Conservation (phyloP, 2,113 vertebrate species). For the Psophia crepitans region DNA sequence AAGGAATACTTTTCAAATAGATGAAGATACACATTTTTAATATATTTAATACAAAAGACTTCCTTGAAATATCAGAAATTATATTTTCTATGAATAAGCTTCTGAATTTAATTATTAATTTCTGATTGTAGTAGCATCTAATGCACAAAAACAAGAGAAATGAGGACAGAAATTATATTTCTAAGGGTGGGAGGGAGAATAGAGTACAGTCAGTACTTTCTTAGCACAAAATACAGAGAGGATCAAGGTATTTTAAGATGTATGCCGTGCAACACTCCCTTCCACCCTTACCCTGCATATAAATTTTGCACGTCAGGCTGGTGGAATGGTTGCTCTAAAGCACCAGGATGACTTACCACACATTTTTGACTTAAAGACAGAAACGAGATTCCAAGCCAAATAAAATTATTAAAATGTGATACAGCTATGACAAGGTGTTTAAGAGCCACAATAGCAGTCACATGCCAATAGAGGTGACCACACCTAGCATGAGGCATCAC, state of each 20-base stretch:
- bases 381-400: neutral
- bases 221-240: neutral
- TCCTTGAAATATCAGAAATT: neutral
- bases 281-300: neutral
- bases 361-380: neutral
- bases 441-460: neutral
- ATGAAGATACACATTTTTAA: neutral
- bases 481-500: neutral
- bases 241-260: neutral
- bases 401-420: neutral
- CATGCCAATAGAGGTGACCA: neutral
- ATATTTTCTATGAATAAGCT: neutral
- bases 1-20: neutral
- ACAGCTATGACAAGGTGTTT: neutral
- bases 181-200: neutral
- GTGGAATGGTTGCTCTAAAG: neutral
- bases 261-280: neutral
- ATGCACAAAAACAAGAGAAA: neutral
- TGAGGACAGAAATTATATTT: neutral
- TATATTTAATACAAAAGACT: neutral
- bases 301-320: neutral
- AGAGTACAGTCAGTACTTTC: neutral
- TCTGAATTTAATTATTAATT: neutral
- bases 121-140: neutral
- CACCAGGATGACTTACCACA: neutral